Base-by-base conservation (phyloP, 2,888 invertebrate species). In the Cephus pygmeus region DNA sequence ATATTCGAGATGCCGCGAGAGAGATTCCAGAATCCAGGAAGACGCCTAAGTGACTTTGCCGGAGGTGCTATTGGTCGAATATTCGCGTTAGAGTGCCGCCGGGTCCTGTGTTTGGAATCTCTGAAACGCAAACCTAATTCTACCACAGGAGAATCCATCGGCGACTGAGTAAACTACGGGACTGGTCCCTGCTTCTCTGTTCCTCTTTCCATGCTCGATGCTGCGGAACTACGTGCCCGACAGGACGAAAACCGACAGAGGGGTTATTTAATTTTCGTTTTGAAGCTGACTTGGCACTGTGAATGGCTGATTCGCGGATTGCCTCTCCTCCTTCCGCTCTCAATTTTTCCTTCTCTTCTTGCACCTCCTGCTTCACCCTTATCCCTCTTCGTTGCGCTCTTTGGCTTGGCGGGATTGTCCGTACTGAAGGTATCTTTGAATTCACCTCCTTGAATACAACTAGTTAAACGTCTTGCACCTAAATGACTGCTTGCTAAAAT, bases 261-360 rank as follows among this genome's bases (percentile, higher is more conserved):
- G 84, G 84, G 86, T 87, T 89, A 89, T 89, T 88, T 88, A 85
- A 88, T 89, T 89, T 89, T 85, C 85, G 76, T 82, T 77, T 76
- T 75, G 81, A 83, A 82, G 84, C 85, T 85, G 88, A 87, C 85
- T 88, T 86, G 87, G 87, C 86, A 87, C 83, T 81, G 79, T 81
- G 81, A 82, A 85, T 83, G 85, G 84, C 81, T 84, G 85, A 83
- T 84, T 85, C 79, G 80, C 80, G 83, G 83, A 87, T 86, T 82
- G 83, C 82, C 76, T 76, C 71, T 73, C 75, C 40, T 69, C 69
- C 69, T 69, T 71, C 73, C 69, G 73, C 77, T 75, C 69, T 69
- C 71, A 56, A 73, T 69, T 69, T 77, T 35, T 33, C 75, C 4
- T 69, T 0, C 31, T 69, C 36, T n/a, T 75, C 31, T 68, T 35